A percentile compares a stretch with the other conserved stretches of the same genome.
Conservation (phyloP, 2,888 invertebrate genomes). For the Acleris emargana region DNA sequence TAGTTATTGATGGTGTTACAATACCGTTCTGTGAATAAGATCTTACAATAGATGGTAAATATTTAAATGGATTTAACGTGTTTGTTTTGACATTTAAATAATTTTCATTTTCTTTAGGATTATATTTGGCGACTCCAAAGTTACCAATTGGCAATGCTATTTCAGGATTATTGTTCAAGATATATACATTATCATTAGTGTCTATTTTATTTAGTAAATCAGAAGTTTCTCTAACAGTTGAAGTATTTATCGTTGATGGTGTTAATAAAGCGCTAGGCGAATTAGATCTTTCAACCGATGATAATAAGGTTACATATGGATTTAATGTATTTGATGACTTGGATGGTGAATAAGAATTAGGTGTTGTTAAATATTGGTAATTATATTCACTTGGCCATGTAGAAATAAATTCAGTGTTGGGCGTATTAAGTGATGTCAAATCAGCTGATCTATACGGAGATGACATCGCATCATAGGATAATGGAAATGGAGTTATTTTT, state of each 20-base stretch:
- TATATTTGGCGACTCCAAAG: conserved; percentile 36
- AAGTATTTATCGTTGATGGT: neutral
- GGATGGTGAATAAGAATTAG: no score
- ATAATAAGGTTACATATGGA: no score
- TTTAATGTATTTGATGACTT: no score
- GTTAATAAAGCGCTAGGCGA: neutral
- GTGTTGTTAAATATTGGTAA: no score
- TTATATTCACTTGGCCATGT: no score
- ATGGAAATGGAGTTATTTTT: no score
- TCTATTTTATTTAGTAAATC: conserved; percentile 3
- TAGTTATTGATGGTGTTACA: neutral
- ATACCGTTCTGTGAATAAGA: neutral
- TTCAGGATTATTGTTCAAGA: conserved; percentile 17
- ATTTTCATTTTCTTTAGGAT: conserved; percentile 9
- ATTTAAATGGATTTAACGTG: no score
- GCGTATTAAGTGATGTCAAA: no score
- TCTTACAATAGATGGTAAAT: neutral
- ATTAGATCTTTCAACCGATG: neutral
- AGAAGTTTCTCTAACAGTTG: neutral
- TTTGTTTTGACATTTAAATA: conserved; percentile 24
- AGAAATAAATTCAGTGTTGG: no score
- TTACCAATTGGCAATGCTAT: conserved; percentile 35
- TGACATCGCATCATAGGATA: no score
- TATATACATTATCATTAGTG: neutral
- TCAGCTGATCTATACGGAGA: no score